Conservation (phyloP, 1,140 invertebrate genomes). For the Colletes gigas region DNA sequence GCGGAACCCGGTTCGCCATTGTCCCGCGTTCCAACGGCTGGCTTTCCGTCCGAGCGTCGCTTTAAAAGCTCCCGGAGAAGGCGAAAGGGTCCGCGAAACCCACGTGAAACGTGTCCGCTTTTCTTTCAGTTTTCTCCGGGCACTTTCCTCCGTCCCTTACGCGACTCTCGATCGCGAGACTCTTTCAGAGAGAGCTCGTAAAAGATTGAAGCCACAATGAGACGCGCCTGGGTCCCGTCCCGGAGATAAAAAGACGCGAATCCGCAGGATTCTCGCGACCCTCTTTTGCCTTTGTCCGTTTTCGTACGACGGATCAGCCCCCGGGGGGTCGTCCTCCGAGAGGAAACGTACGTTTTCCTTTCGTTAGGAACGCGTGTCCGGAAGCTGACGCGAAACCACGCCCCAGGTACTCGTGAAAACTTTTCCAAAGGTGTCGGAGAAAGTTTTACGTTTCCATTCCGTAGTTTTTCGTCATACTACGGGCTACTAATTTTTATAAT, state of each 20-base stretch:
- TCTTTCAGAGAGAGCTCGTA: conserved; percentile 21
- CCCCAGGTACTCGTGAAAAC: no score
- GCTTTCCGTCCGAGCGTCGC: conserved; percentile 30
- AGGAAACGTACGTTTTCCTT: background rate
- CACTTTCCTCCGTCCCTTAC: no score
- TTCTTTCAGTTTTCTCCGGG: background rate
- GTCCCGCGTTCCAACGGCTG: conserved; percentile 12
- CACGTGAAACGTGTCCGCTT: background rate
- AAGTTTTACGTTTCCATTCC: no score
- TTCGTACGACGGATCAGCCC: conserved; percentile 14
- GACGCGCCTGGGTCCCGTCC: background rate
- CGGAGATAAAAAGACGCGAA: background rate
- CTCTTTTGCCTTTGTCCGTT: conserved; percentile 36
- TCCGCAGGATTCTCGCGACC: conserved; percentile 29
- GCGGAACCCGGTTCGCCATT: conserved; percentile 3
- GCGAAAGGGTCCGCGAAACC: conserved; percentile 34
- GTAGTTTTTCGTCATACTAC: no score
- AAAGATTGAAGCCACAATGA: conserved; percentile 45
- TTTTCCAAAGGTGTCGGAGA: background rate
- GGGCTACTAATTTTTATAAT: no score
- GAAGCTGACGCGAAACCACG: background rate
- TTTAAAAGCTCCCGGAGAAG: conserved; percentile 48
- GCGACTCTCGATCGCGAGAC: conserved; percentile 26
- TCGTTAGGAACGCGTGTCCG: background rate
- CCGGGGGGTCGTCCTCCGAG: background rate